Base-by-base conservation (phyloP, 2,797 vertebrate genomes). In the Notolabrus celidotus region DNA sequence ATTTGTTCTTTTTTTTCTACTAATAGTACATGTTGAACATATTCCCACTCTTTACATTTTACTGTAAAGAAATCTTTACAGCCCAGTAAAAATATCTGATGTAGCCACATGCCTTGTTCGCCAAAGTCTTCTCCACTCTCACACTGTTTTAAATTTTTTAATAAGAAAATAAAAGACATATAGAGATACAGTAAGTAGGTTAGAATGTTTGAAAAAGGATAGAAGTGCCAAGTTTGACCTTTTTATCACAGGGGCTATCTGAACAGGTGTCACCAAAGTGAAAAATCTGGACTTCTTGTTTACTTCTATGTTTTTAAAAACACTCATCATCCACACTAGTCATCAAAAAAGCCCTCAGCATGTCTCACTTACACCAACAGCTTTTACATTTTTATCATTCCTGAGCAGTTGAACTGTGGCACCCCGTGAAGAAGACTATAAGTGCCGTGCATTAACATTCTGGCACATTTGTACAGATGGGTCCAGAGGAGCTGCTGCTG, bases 401-500 rank as follows among this genome's bases (percentile, higher is more conserved):
- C 38, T 57, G 5, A 65, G 67, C 39, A 57, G 66, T 27, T 74
- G 49, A 80, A 69, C 46, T 20, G 47, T 66, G 51, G 67, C 73
- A 47, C 74, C 64, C 53, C 23, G 61, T 69, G 63, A 82, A 67
- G 72, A 51, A 51, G 68, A 50, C 61, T 54, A 45, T 82, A 70
- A 79, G 80, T 82, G 82, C 39, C 53, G 34, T 65, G 59, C 69
- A 78, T 84, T 86, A 79, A 75, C 77, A 76, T 78, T 55, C 67
- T 81, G 74, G 57, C 77, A 72, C 71, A 75, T 82, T 80, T 69
- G 65, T 66, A 56, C 54, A 66, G 71, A 81, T 58, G 68, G 38
- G 51, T 83, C 65, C 85, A 51, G 58, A 80, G 79, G 79, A 77
- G 55, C 62, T 63, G 76, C 63, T 59, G 29, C 74, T 36, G 34